Evolutionary conservation across 2,797 vertebrate species (phyloP).

Genomic region (Carapus acus): DNA sequence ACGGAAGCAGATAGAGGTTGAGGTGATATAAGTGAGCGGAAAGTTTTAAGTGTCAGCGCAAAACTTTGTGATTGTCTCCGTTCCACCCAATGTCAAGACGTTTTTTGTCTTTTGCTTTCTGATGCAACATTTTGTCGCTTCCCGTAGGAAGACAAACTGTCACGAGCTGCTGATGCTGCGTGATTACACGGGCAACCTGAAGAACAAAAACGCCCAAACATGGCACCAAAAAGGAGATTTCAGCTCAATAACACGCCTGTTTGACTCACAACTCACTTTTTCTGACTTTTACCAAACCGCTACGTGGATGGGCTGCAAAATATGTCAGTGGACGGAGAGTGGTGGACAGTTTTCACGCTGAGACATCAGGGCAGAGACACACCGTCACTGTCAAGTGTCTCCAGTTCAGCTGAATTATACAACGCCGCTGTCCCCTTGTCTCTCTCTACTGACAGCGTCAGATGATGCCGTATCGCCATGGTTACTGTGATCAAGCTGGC

Average conservation of each 20-base stretch:
- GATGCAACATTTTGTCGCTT: neutral
- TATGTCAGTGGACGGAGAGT: neutral
- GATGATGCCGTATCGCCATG: slow-evolving; percentile 47
- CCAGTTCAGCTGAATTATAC: slow-evolving; percentile 37
- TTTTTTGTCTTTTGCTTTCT: neutral
- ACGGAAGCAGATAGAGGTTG: too few species aligned
- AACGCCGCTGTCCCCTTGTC: slow-evolving; percentile 39
- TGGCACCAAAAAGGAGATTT: slow-evolving; percentile 6
- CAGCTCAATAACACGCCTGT: slow-evolving; percentile 7
- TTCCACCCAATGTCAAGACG: too few species aligned
- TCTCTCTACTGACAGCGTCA: slow-evolving; percentile 50
- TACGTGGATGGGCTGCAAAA: slow-evolving; percentile 16
- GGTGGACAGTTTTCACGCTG: neutral
- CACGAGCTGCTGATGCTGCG: slow-evolving; percentile 1
- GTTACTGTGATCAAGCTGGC: slow-evolving; percentile 30
- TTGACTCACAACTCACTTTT: slow-evolving; percentile 9
- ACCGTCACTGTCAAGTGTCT: slow-evolving; percentile 31
- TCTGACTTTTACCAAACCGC: neutral
- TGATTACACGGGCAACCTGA: slow-evolving; percentile 7
- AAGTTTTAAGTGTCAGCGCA: too few species aligned
- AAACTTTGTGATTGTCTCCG: too few species aligned
- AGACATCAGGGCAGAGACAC: slow-evolving; percentile 24
- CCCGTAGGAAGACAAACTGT: neutral
- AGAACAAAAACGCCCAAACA: neutral
- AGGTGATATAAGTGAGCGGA: too few species aligned